Conservation (phyloP, 1,140 invertebrate species). For the Apis laboriosa region DNA sequence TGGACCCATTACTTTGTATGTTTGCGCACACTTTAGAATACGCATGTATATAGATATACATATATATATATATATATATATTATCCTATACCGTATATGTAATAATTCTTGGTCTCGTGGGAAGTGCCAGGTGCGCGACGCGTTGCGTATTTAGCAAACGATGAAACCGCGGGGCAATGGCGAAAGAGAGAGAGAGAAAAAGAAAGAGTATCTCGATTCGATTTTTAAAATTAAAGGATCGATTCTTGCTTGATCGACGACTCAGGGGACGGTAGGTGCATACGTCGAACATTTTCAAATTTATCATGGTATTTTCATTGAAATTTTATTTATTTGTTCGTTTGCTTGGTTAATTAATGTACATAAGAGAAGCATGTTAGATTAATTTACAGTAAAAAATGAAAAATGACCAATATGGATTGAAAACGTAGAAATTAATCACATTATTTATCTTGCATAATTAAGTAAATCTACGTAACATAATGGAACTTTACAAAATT, state of each 20-base stretch:
- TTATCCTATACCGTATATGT: constrained; percentile 31
- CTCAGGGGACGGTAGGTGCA: constrained; percentile 43
- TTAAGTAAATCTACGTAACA: too few species aligned
- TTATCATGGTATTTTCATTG: too few species aligned
- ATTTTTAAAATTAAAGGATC: not conserved
- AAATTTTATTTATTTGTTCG: not conserved
- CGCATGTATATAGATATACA: constrained; percentile 42
- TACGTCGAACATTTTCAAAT: not conserved
- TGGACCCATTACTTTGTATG: not conserved
- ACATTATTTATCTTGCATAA: too few species aligned
- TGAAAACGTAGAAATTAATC: too few species aligned
- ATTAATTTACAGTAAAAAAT: too few species aligned
- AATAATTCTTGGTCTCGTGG: constrained; percentile 16
- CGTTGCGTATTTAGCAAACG: constrained; percentile 20
- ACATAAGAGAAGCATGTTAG: too few species aligned
- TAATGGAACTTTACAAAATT: too few species aligned
- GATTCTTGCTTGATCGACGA: not conserved
- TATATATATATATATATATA: constrained; percentile 15
- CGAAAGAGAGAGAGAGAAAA: constrained; percentile 23
- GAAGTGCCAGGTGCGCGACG: constrained; percentile 22
- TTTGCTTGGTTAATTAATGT: too few species aligned
- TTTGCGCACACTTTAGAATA: constrained; percentile 20
- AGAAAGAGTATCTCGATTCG: not conserved
- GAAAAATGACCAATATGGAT: too few species aligned
- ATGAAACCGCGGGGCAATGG: constrained; percentile 59